Conservation (phyloP, 2,113 vertebrate species). For the Stegostoma tigrinum region DNA sequence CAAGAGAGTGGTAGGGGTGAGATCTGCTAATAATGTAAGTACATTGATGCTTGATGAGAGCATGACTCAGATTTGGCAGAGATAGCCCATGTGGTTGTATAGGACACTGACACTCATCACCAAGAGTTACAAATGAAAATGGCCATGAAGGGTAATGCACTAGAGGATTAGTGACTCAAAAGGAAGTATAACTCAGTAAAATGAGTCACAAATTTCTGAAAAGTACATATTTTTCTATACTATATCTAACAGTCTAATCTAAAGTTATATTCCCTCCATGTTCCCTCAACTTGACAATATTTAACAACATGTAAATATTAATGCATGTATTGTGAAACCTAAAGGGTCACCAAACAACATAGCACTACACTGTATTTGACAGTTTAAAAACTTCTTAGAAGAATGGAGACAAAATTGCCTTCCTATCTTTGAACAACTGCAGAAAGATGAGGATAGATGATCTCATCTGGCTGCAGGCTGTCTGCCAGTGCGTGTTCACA, state of each 20-base stretch:
- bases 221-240: neutral
- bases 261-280: neutral
- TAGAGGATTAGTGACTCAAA: neutral
- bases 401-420: neutral
- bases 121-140: neutral
- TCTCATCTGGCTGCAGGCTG: constrained; percentile 36
- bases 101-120: neutral
- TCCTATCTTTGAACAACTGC: constrained; percentile 28
- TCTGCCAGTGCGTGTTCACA: constrained; percentile 28
- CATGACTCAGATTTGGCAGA: neutral
- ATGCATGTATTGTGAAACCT: neutral
- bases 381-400: constrained; percentile 2
- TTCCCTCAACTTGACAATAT: neutral
- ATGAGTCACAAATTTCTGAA: neutral
- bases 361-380: neutral
- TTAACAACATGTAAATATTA: neutral
- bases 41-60: neutral
- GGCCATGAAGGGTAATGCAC: neutral
- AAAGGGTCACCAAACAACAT: constrained; percentile 3
- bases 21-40: neutral
- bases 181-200: neutral
- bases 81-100: neutral
- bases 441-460: constrained; percentile 35
- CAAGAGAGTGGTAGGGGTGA: neutral
- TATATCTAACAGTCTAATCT: neutral